Evolutionary conservation across 2,888 invertebrate genomes (phyloP), one percentile per base, ranked within the genome.

Genomic region (Chrysotoxum bicinctum): DNA sequence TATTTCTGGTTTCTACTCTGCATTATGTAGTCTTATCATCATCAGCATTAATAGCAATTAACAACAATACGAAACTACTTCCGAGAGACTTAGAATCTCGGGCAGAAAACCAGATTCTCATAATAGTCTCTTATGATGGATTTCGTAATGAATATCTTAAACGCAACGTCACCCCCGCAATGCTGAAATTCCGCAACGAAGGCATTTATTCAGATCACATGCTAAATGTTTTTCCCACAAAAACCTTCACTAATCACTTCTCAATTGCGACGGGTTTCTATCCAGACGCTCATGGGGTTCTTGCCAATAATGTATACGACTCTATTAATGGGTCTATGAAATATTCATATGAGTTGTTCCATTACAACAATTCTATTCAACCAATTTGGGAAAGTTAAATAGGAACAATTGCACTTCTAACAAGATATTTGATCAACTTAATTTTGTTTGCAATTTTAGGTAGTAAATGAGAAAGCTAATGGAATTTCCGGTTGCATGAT

Each of bases 181-280:
- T 96, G 91, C 92, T 93, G 54, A 90, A 91, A 70, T 88, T 96
- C 50, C 93, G 93, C 48, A 88, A 90, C 14, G 89, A 92, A 75
- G 95, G 95, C 6, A 93, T 94, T 5, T 92, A 93, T 86, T 92
- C 94, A 0, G 93, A 94, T 78, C 93, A 93, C 88, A 93, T 95
- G 92, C 91, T 91, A 0, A 94, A 94, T 88, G 93, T 94, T 48
- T 95, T 95, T 89, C 93, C 94, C 0, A 96, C 96, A 0, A 95
- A 95, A 91, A 96, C 96, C 1, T 95, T 95, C 89, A 95, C 96
- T 0, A 96, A 96, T 91, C 96, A 96, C 91, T 94, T 94, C 88
- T 93, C 95, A 0, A 94, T 87, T 72, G 94, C 94, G 0, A 96
- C 95, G 32, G 96, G 96, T 9, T 90, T 95, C 64, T 95, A 94